A percentile compares a stretch with the other conserved stretches of the same genome.
Conservation (phyloP, 2,113 vertebrate genomes). For the Zosterops hypoxanthus region DNA sequence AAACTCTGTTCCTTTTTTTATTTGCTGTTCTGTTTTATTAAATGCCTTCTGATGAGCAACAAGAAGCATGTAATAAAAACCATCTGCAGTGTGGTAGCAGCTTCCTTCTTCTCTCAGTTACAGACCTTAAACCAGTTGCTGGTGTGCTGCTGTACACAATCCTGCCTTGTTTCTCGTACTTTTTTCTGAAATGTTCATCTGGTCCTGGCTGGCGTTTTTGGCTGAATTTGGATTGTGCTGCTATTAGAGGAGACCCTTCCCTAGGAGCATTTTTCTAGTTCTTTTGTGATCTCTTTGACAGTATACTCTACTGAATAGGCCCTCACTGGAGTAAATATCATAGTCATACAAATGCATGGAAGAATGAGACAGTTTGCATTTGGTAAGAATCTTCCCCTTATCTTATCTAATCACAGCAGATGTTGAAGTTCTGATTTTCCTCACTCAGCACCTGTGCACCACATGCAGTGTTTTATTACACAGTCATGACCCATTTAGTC, state of each 20-base stretch:
- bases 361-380: neutral
- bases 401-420: neutral
- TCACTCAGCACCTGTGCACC: neutral
- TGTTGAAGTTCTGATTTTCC: neutral
- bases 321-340: neutral
- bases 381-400: neutral
- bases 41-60: neutral
- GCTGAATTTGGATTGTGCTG: neutral
- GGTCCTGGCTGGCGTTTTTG: neutral
- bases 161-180: neutral
- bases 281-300: neutral
- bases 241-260: neutral
- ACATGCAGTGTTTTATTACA: neutral
- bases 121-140: neutral
- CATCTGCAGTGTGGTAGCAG: fast-evolving
- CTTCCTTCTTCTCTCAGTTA: neutral
- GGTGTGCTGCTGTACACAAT: neutral
- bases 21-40: conserved; percentile 31
- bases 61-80: neutral
- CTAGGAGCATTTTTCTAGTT: neutral
- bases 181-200: neutral
- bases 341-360: neutral
- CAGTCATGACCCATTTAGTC: neutral
- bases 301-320: neutral
- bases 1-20: neutral